Conservation (phyloP, 2,797 vertebrate genomes). For the Gymnopithys bicolor region DNA sequence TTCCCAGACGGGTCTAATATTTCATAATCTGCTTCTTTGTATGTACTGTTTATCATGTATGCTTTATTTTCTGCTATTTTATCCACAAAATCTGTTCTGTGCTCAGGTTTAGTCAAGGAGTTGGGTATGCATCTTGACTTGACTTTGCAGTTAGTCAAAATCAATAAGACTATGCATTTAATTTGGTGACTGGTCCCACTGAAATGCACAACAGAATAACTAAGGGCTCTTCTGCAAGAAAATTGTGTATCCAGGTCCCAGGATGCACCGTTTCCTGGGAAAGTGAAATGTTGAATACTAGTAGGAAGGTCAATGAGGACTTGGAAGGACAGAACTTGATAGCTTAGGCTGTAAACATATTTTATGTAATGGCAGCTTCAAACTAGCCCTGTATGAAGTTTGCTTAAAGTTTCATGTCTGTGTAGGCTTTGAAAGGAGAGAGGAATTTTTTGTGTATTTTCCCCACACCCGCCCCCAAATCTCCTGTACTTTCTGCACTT, state of each 20-base stretch:
- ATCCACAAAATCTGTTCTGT: background rate
- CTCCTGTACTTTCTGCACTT: background rate
- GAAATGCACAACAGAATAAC: background rate
- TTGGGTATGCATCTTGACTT: background rate
- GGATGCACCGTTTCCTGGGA: background rate
- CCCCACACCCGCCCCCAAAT: accelerated
- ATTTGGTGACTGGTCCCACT: background rate
- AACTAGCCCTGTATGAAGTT: background rate
- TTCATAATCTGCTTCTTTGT: background rate
- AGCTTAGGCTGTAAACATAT: background rate
- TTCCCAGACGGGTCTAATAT: background rate
- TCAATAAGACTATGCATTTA: background rate
- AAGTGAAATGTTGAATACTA: background rate
- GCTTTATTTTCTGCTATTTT: background rate
- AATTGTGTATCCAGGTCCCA: background rate
- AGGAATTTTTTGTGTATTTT: background rate
- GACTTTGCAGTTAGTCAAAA: background rate
- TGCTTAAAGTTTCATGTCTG: background rate
- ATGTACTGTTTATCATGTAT: background rate
- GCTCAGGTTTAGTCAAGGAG: background rate
- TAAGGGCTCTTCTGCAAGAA: background rate
- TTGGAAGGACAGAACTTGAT: background rate
- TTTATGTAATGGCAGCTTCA: background rate
- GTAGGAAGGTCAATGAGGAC: background rate
- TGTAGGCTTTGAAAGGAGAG: background rate